phyloP scores from a whole-genome alignment of 2,113 vertebrate species.

The Leptobrachium leishanense region DNA sequence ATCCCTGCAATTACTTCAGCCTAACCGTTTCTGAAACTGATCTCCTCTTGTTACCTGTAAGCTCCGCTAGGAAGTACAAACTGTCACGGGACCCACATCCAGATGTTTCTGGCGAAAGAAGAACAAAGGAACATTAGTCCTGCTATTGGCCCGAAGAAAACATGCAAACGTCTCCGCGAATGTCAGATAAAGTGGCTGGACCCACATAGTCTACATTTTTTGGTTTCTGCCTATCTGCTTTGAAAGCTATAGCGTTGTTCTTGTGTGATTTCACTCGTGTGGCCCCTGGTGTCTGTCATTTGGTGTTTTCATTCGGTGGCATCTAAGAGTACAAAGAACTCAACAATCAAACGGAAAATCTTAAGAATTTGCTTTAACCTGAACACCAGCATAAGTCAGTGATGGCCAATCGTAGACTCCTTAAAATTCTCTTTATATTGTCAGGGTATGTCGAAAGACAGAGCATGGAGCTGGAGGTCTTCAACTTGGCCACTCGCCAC shows the following conservation, averaged over 20 bases:
- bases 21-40: slow-evolving; percentile 17
- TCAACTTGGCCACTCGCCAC: no score
- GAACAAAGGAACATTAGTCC: slow-evolving; percentile 27
- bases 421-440: no score
- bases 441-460: no score
- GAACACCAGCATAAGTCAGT: no score
- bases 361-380: no score
- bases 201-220: not conserved
- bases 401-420: no score
- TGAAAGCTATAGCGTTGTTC: not conserved
- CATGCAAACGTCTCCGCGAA: not conserved
- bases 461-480: no score
- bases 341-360: no score
- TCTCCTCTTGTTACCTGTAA: slow-evolving; percentile 15
- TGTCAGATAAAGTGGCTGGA: not conserved
- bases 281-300: not conserved
- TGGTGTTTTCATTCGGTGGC: not conserved
- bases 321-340: no score
- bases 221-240: not conserved
- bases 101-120: slow-evolving; percentile 14
- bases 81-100: slow-evolving; percentile 11
- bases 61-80: not conserved
- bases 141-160: not conserved
- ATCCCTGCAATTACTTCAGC: slow-evolving; percentile 14
- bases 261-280: not conserved